Evolutionary conservation across 2,888 invertebrate genomes (phyloP).

Genomic region (Perizoma flavofasciatum): DNA sequence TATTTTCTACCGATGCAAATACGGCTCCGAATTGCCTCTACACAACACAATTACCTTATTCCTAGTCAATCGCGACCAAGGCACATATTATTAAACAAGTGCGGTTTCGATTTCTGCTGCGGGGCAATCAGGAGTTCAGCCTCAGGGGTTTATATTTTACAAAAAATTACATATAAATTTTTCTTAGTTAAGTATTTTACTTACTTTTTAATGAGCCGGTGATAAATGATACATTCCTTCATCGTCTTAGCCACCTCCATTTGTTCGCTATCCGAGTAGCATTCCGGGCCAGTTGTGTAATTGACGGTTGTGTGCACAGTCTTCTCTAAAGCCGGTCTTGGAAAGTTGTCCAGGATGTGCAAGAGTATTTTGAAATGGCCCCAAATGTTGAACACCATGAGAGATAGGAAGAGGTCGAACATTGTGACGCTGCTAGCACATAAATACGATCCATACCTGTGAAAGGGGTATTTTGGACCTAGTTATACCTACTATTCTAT

Average conservation of each 20-base stretch:
- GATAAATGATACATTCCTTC: conserved; percentile 37
- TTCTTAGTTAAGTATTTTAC: too few species aligned
- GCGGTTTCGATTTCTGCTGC: too few species aligned
- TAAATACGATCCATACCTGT: conserved; percentile 29
- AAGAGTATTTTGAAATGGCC: conserved; percentile 45
- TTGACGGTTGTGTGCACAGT: too few species aligned
- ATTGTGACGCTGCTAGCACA: conserved; percentile 33
- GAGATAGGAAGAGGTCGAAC: conserved; percentile 39
- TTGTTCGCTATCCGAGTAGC: conserved; percentile 31
- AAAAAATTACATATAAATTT: too few species aligned
- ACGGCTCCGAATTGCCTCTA: too few species aligned
- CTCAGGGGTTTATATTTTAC: too few species aligned
- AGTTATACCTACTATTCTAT: too few species aligned
- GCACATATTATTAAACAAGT: too few species aligned
- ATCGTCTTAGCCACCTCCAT: conserved; percentile 21
- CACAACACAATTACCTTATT: too few species aligned
- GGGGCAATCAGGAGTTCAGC: too few species aligned
- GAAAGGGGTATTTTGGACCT: background rate
- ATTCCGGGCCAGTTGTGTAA: background rate
- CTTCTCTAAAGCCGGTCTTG: conserved; percentile 27
- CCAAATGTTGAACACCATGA: conserved; percentile 43
- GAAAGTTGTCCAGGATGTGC: conserved; percentile 34
- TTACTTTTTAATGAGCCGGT: conserved; percentile 34
- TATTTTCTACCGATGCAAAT: too few species aligned
- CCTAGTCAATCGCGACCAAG: too few species aligned